Percentiles rank a stretch among this genome's conserved stretches.
phyloP scores from a whole-genome alignment of 2,113 vertebrate species.

The Acanthisitta chloris region DNA sequence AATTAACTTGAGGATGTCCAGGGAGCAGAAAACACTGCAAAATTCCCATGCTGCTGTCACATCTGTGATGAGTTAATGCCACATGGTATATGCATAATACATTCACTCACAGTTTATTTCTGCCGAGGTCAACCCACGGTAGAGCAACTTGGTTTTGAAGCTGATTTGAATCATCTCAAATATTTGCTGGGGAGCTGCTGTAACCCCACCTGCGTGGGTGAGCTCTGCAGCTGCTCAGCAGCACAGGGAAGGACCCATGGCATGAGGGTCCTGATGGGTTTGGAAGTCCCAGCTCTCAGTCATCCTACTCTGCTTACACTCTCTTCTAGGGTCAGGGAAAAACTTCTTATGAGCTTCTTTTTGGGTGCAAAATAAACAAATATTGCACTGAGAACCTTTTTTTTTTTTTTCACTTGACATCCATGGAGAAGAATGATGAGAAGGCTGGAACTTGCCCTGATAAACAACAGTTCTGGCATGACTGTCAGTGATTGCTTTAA shows the following conservation, averaged over 20 bases:
- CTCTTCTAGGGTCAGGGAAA: neutral
- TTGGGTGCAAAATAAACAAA: neutral
- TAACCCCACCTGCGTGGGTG: neutral
- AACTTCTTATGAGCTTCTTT: neutral
- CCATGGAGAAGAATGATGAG: neutral
- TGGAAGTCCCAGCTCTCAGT: neutral
- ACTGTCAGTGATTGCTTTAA: neutral
- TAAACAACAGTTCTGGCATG: neutral
- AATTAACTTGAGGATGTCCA: neutral
- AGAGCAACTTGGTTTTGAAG: neutral
- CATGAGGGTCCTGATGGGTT: accelerated
- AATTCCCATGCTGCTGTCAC: neutral
- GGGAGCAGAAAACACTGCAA: neutral
- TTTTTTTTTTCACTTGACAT: neutral
- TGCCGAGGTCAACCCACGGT: neutral
- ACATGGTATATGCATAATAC: neutral
- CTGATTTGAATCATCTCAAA: neutral
- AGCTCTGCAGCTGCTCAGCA: neutral
- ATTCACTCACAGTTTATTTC: neutral
- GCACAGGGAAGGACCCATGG: neutral
- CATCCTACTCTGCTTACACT: neutral
- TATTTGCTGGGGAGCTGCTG: neutral
- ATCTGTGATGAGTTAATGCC: neutral
- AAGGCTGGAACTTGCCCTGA: neutral
- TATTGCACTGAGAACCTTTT: neutral